Evolutionary conservation across 1,140 invertebrate species (phyloP), one percentile per base, ranked within the genome.

Genomic region (Hyposmocoma kahamanoa): DNA sequence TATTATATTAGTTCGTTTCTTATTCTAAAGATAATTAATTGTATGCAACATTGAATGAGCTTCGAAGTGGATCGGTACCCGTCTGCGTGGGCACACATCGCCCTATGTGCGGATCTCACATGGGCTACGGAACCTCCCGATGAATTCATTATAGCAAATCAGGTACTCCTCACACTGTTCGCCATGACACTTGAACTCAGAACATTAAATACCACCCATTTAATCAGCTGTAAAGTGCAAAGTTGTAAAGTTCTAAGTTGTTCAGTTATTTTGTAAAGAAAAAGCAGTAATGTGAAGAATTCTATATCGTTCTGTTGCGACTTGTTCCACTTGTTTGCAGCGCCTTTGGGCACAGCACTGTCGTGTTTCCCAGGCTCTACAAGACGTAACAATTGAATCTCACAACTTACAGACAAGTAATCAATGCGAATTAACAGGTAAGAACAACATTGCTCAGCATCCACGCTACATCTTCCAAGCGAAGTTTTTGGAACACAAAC

Each of bases 31-130:
- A 72, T 71, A 73, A 68, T 73, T 84, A 70, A 67, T 73, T 77
- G 62, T 75, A 78, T 83, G 81, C 72, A 72, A 81, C 81, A 80
- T 84, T 84, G 81, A 84, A 84, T 84, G 81, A 84, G 60, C 79
- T 80, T 80, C 79, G 75, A 84, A 59, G 75, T 79, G 75, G 79
- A 81, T 78, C 79, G 77, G 49, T 74, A 76, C 52, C 72, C 74
- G 62, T 72, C 78, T 67, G 67, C 79, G 58, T 84, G 81, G 81
- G 81, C 79, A 70, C 75, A 80, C 56, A 72, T 81, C 54, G 81
- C 79, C 81, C 81, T 83, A 46, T 84, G 79, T 80, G 81, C 81
- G 59, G 81, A 84, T 72, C 67, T 79, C 62, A 84, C 81, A 62
- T 84, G 81, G 81, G 64, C 73, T 54, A 69, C 67, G 22, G 77